A percentile compares a stretch with the other conserved stretches of the same genome.
These are phyloP conservation scores for Spodoptera exigua DNA, from an alignment of 2,888 invertebrate species.

Conservation along the genomic window DNA sequence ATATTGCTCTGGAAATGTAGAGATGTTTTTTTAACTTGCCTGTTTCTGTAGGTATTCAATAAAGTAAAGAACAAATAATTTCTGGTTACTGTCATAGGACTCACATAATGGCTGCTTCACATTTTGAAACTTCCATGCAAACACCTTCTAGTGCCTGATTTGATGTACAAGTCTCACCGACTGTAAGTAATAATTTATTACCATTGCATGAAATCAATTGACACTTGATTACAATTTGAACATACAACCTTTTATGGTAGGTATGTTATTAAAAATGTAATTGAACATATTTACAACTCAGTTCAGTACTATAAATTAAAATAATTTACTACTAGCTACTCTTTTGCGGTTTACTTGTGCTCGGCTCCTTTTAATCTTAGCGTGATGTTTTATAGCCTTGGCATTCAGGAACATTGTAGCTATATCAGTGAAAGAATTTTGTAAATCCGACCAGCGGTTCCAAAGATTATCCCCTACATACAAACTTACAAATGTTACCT, in stretches of 20 bases:
- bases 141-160: conserved; percentile 67
- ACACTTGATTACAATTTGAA: conserved; percentile 40
- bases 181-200: conserved; percentile 60
- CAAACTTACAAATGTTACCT: too few relatives aligned
- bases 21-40: too few relatives aligned
- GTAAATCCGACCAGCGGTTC: too few relatives aligned
- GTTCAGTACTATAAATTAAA: conserved; percentile 22
- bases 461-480: too few relatives aligned
- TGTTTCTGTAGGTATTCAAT: too few relatives aligned
- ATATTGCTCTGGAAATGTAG: conserved; percentile 65
- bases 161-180: conserved; percentile 74
- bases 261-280: conserved; percentile 38
- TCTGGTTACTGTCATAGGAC: conserved; percentile 41
- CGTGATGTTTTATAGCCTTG: too few relatives aligned
- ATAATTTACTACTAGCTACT: conserved; percentile 19
- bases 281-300: conserved; percentile 30
- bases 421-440: too few relatives aligned
- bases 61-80: not conserved
- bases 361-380: too few relatives aligned
- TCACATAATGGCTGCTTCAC: conserved; percentile 77
- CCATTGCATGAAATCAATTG: conserved; percentile 31
- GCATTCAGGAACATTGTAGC: too few relatives aligned
- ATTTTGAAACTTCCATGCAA: conserved; percentile 70
- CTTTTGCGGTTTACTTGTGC: too few relatives aligned
- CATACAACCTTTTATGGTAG: conserved; percentile 11